Evolutionary conservation across 2,797 vertebrate species (phyloP).

Genomic region (Chelidonichthys spinosus): DNA sequence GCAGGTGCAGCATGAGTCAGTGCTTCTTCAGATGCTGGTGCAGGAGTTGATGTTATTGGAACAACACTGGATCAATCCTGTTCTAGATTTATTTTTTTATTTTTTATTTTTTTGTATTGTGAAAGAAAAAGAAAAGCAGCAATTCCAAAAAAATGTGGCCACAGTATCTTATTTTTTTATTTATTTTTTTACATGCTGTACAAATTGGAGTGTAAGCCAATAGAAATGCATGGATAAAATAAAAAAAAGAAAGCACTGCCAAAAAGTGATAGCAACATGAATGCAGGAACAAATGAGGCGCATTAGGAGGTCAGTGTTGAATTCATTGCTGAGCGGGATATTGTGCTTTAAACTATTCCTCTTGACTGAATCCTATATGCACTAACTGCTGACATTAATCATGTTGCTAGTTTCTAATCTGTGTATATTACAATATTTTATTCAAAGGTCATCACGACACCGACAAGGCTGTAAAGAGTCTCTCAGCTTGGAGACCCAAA

Average conservation of each 20-base stretch:
- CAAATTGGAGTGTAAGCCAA: not conserved
- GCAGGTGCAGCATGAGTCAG: not conserved
- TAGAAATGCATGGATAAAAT: not conserved
- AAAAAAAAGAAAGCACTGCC: not conserved
- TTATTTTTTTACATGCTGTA: not conserved
- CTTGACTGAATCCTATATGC: not conserved
- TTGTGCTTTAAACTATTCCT: not conserved
- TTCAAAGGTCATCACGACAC: constrained; percentile 13
- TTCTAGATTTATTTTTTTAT: not conserved
- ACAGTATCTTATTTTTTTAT: not conserved
- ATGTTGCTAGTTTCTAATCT: not conserved
- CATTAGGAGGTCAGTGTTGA: not conserved
- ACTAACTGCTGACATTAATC: not conserved
- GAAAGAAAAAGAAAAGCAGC: not conserved
- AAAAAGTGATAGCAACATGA: not conserved
- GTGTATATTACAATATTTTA: not conserved
- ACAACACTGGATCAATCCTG: not conserved
- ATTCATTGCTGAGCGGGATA: not conserved
- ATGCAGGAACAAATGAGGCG: not conserved
- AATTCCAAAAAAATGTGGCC: not conserved
- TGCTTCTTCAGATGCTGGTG: not conserved
- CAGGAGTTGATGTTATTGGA: not conserved
- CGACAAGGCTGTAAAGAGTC: not conserved
- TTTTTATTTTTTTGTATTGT: not conserved
- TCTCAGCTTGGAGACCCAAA: not conserved